Conservation (phyloP, 2,113 vertebrate species). For the Heterocephalus glaber region DNA sequence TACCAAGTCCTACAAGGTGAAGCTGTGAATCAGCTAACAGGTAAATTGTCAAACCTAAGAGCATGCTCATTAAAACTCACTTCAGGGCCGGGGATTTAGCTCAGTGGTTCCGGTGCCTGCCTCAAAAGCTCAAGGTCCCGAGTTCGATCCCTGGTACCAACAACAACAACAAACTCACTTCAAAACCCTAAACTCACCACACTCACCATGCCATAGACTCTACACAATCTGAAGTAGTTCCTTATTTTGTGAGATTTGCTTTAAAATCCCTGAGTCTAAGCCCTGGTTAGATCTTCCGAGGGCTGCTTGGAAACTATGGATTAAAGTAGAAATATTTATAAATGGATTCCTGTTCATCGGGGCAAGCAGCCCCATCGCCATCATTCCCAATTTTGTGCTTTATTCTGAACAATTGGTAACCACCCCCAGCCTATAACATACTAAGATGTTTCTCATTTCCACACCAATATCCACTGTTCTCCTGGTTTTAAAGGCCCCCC, state of each 20-base stretch:
- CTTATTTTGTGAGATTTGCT: not conserved
- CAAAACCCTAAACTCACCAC: not conserved
- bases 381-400: not conserved
- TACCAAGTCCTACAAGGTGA: not conserved
- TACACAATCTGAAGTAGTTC: not conserved
- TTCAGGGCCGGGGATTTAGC: too few relatives aligned
- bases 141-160: too few relatives aligned
- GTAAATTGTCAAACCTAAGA: constrained; percentile 5
- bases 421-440: not conserved
- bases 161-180: constrained; percentile 41
- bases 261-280: not conserved
- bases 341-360: not conserved
- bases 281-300: not conserved
- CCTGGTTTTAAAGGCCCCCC: not conserved
- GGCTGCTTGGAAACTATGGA: not conserved
- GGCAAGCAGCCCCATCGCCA: not conserved
- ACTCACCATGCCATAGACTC: not conserved
- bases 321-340: not conserved
- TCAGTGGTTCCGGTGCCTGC: too few relatives aligned
- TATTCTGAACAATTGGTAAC: not conserved
- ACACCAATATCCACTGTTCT: not conserved
- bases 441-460: not conserved
- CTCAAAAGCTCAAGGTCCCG: too few relatives aligned
- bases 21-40: not conserved
- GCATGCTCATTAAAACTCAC: not conserved